These are phyloP conservation scores for Xiphophorus hellerii DNA, from an alignment of 2,113 vertebrate species.

Conservation along the genomic window DNA sequence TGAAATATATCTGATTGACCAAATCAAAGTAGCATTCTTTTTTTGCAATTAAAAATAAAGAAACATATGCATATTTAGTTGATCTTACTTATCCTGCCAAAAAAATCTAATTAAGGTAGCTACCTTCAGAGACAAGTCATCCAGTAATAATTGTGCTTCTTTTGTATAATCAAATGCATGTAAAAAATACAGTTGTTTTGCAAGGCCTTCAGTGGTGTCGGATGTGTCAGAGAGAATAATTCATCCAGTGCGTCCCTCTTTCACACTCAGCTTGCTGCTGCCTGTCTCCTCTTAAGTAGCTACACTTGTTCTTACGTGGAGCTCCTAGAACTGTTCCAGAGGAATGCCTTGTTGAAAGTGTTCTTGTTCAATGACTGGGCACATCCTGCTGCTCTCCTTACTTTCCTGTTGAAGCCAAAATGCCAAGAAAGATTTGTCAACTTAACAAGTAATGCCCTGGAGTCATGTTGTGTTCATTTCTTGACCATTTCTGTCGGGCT, in stretches of 20 bases:
- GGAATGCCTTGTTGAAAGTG: constrained; percentile 6
- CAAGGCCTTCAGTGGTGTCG: neutral
- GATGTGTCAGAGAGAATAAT: neutral
- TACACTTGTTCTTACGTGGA: neutral
- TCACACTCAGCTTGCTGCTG: neutral
- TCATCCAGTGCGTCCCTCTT: constrained; percentile 4
- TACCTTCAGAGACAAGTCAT: too few species aligned
- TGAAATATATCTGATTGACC: neutral
- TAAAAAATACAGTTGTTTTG: neutral
- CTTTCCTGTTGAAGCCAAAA: neutral
- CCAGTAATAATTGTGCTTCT: too few species aligned
- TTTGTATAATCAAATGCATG: too few species aligned
- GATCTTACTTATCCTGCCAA: neutral
- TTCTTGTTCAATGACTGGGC: neutral
- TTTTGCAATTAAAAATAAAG: neutral
- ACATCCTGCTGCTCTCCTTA: constrained; percentile 8
- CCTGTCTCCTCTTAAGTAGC: constrained; percentile 5
- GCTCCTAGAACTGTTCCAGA: constrained; percentile 5
- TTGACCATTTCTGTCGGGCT: neutral
- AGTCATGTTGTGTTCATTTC: constrained; percentile 3
- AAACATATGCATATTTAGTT: neutral
- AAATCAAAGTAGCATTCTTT: neutral
- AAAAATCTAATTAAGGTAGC: too few species aligned
- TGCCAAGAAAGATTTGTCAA: constrained; percentile 3
- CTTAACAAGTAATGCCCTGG: constrained; percentile 4